Percentiles rank a stretch among this genome's conserved stretches.
Conservation (phyloP, 2,113 vertebrate species). For the Antechinus stuartii region DNA sequence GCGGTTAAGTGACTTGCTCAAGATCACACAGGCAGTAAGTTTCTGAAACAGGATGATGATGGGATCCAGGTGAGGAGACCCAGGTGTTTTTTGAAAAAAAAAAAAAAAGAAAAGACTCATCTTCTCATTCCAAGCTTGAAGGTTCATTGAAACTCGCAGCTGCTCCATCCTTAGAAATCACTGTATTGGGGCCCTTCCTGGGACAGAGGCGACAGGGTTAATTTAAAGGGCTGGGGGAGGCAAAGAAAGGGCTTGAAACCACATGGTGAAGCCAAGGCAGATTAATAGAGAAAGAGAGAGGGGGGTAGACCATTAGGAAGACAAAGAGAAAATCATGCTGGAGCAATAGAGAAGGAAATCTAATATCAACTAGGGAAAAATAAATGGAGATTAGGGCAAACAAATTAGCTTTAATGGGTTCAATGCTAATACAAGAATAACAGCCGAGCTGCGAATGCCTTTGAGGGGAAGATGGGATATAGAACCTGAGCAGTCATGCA, state of each 20-base stretch:
- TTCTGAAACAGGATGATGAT: neutral
- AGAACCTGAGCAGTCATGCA: slow-evolving; percentile 77
- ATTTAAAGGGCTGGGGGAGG: slow-evolving; percentile 62
- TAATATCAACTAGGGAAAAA: slow-evolving; percentile 85
- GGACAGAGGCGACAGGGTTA: slow-evolving; percentile 73
- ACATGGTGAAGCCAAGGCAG: slow-evolving; percentile 68
- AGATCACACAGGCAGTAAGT: neutral
- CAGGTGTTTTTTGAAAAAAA: neutral
- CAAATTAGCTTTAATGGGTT: slow-evolving; percentile 84
- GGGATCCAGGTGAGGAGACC: neutral
- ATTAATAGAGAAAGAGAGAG: slow-evolving; percentile 75
- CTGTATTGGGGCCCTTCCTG: slow-evolving; percentile 22
- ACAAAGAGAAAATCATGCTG: slow-evolving; percentile 81
- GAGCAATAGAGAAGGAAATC: slow-evolving; percentile 81
- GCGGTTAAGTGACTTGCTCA: neutral
- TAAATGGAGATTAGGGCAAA: slow-evolving; percentile 85
- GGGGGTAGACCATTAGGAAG: slow-evolving; percentile 77
- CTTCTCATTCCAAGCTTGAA: neutral
- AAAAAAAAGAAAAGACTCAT: neutral
- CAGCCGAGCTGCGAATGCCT: slow-evolving; percentile 76
- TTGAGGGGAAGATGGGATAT: slow-evolving; percentile 78
- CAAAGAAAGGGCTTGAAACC: slow-evolving; percentile 68
- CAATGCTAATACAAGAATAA: slow-evolving; percentile 82
- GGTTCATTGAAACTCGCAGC: neutral
- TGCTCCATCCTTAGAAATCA: slow-evolving; percentile 38